Percentiles rank a stretch among this genome's conserved stretches.
Evolutionary conservation across 2,113 vertebrate genomes (phyloP).

Genomic region (Macheiramphus alcinus): DNA sequence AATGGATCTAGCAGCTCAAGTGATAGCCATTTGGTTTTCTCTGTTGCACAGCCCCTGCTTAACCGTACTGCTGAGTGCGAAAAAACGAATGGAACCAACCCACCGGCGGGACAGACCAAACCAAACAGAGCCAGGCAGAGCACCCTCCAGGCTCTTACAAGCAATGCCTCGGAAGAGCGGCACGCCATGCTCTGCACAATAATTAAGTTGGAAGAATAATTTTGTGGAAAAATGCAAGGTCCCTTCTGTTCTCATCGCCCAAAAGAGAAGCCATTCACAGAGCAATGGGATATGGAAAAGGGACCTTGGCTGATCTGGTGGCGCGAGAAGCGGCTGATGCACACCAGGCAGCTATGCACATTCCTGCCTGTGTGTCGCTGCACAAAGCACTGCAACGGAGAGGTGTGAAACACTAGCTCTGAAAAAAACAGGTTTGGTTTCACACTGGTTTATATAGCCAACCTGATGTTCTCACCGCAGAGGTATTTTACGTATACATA

Average conservation of each 20-base stretch:
- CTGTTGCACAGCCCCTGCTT: not conserved
- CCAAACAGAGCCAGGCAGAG: not conserved
- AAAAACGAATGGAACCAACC: not conserved
- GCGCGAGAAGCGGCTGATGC: not conserved
- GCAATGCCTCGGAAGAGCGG: accelerated
- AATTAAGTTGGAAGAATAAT: not conserved
- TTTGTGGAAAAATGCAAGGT: not conserved
- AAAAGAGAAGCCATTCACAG: not conserved
- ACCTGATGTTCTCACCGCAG: not conserved
- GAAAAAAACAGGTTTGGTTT: not conserved
- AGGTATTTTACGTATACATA: not conserved
- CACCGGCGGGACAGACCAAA: not conserved
- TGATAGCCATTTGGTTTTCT: not conserved
- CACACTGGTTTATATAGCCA: not conserved
- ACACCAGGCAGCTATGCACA: not conserved
- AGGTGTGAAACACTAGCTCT: not conserved
- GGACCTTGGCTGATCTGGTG: not conserved
- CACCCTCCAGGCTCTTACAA: not conserved
- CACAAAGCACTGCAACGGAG: not conserved
- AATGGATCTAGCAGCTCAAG: not conserved
- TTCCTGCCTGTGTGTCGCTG: not conserved
- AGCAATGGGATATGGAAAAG: not conserved
- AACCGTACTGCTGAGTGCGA: not conserved
- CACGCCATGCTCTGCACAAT: not conserved
- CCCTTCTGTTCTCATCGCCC: not conserved